Conservation (phyloP, 92 coral and sea anemone genomes). For the Chrysogorgia sp. region DNA sequence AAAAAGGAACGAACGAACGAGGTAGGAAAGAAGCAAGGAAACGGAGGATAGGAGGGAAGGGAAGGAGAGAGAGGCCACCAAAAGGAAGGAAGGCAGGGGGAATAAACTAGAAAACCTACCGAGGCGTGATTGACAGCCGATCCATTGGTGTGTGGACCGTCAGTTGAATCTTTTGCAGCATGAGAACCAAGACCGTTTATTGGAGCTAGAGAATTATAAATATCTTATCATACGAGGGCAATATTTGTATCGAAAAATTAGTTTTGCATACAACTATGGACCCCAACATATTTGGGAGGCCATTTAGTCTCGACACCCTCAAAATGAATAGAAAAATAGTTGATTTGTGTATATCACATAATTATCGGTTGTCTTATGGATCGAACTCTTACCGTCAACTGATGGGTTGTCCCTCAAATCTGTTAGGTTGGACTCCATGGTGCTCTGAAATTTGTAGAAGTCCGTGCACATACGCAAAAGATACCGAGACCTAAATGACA, state of each 20-base stretch:
- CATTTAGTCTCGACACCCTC: neutral
- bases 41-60: neutral
- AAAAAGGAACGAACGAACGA: too few relatives aligned
- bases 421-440: slow-evolving; percentile 91
- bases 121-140: slow-evolving; percentile 19
- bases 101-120: neutral
- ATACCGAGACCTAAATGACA: slow-evolving; percentile 80
- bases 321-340: neutral
- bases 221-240: too few relatives aligned
- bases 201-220: slow-evolving; percentile 14
- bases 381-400: slow-evolving; percentile 71
- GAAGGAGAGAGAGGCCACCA: neutral
- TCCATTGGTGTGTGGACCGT: slow-evolving; percentile 14
- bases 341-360: neutral
- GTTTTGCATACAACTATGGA: too few relatives aligned
- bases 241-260: too few relatives aligned
- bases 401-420: slow-evolving; percentile 85
- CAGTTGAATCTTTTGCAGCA: slow-evolving; percentile 11
- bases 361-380: neutral
- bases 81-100: neutral
- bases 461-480: slow-evolving; percentile 96
- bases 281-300: too few relatives aligned
- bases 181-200: slow-evolving; percentile 19
- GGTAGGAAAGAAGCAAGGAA: neutral
- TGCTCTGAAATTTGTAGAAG: slow-evolving; percentile 96